These are phyloP conservation scores for Oscheius onirici DNA, from an alignment of 2,888 invertebrate species.

Conservation along the genomic window DNA sequence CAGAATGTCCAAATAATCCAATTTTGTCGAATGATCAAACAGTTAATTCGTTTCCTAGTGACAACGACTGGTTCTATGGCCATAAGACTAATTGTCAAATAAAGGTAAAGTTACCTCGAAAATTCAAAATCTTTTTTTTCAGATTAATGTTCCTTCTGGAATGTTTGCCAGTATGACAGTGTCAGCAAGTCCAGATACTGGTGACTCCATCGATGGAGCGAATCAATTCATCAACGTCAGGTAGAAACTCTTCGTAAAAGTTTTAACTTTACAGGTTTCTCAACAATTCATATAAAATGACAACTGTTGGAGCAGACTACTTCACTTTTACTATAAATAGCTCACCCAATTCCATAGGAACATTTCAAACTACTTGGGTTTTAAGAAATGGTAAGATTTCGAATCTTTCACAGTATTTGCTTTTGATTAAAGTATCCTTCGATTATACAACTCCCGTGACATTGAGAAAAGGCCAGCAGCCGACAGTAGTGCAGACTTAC, in stretches of 20 bases:
- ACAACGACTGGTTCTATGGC: neutral
- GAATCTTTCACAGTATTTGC: neutral
- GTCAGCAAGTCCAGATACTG: neutral
- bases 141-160: slow-evolving; percentile 5
- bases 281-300: neutral
- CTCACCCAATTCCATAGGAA: neutral
- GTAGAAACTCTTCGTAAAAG: neutral
- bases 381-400: neutral
- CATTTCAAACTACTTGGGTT: neutral
- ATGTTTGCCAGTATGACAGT: neutral
- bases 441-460: neutral
- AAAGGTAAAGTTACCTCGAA: neutral
- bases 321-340: slow-evolving; percentile 7
- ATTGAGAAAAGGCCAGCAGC: neutral
- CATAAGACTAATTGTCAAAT: slow-evolving; percentile 14
- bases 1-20: slow-evolving; percentile 9
- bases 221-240: neutral
- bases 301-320: neutral
- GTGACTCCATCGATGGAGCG: neutral
- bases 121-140: neutral
- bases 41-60: slow-evolving; percentile 5
- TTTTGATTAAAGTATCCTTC: neutral
- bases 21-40: too few species aligned
- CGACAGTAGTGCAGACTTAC: slow-evolving; percentile 1
- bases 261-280: neutral